Percentiles rank a stretch among this genome's conserved stretches.
These are phyloP conservation scores for Podiceps cristatus DNA, from an alignment of 2,113 vertebrate genomes.

Conservation along the genomic window DNA sequence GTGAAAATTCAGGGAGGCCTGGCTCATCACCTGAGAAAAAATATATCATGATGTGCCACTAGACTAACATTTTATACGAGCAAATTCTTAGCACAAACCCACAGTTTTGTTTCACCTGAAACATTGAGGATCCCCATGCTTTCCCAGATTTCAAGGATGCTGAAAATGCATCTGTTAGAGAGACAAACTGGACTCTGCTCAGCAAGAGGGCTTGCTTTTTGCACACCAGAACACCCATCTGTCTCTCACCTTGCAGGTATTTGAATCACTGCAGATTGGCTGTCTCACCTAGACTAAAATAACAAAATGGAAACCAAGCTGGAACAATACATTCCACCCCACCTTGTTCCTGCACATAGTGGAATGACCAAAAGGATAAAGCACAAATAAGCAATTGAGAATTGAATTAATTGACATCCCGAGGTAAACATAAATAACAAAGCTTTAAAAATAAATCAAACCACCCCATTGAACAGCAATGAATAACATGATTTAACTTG, in stretches of 20 bases:
- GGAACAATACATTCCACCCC: background rate
- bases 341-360: background rate
- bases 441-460: background rate
- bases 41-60: background rate
- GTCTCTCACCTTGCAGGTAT: background rate
- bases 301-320: slow-evolving; percentile 24
- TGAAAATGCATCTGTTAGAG: background rate
- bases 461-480: background rate
- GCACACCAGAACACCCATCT: background rate
- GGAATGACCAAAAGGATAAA: background rate
- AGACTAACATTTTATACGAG: background rate
- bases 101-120: background rate
- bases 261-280: slow-evolving; percentile 13
- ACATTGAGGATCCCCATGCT: background rate
- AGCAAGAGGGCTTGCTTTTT: background rate
- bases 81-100: background rate
- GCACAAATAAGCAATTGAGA: background rate
- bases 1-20: background rate
- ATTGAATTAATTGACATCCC: background rate
- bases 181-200: background rate
- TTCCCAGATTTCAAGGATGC: background rate
- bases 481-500: slow-evolving; percentile 11
- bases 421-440: background rate
- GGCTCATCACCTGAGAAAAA: background rate
- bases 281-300: slow-evolving; percentile 30